These are phyloP conservation scores for Heliconius ismenius DNA, from an alignment of 2,888 invertebrate species.

Conservation along the genomic window DNA sequence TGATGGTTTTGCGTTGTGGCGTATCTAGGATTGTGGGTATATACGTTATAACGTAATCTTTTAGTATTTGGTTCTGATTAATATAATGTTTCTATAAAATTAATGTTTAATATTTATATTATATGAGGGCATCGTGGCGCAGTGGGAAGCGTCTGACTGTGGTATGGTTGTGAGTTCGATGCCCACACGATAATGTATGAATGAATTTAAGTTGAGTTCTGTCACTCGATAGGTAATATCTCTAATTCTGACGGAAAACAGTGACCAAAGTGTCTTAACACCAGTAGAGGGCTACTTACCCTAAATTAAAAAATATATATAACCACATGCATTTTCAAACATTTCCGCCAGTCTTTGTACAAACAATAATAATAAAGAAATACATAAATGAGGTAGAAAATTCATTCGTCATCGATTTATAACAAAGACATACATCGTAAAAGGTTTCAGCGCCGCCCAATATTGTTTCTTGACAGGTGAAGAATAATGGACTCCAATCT, in stretches of 20 bases:
- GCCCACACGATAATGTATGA: too few species aligned
- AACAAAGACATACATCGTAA: conserved; percentile 42
- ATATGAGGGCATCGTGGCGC: background rate
- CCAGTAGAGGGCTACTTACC: too few species aligned
- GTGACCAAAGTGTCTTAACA: too few species aligned
- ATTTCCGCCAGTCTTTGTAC: background rate
- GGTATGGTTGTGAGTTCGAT: too few species aligned
- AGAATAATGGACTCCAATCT: conserved; percentile 74
- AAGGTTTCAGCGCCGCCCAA: conserved; percentile 41
- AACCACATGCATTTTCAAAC: background rate
- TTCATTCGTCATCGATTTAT: conserved; percentile 40
- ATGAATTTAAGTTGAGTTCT: too few species aligned
- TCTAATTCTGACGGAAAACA: too few species aligned
- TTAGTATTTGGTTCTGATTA: background rate
- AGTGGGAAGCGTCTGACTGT: background rate
- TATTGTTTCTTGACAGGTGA: conserved; percentile 50
- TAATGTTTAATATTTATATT: background rate
- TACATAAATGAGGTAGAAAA: conserved; percentile 35
- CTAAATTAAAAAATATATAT: background rate
- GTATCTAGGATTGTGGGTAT: background rate
- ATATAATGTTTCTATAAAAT: too few species aligned
- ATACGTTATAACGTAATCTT: background rate
- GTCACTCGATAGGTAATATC: too few species aligned
- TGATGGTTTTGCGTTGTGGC: conserved; percentile 9
- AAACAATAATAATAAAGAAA: conserved; percentile 21